Base-by-base conservation (phyloP, 2,113 vertebrate genomes). In the Cettia cetti region DNA sequence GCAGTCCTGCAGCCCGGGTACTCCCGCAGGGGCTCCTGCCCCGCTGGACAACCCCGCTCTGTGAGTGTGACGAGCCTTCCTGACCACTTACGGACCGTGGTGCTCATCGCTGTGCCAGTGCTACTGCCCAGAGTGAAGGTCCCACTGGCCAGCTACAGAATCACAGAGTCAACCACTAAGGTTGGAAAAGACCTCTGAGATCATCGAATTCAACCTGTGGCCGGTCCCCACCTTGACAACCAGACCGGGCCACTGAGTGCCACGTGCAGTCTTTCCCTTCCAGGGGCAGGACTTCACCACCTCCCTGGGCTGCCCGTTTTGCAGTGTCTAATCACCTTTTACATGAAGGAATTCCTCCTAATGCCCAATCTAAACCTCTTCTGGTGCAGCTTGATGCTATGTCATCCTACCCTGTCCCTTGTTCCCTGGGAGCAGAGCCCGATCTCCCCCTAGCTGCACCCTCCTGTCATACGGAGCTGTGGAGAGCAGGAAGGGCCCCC, bases 41-140 rank as follows among this genome's bases (percentile, higher is more conserved):
- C 52, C 18, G 9, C 45, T 13, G 52, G 3, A 39, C 59, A 35
- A 0, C 24, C 24, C 50, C 24, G 17, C 13, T 13, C 11, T 2
- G 22, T 1, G 20, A 1, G 15, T 3, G 17, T 24, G 17, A 42
- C 3, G 4, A 57, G 12, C 35, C 10, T 19, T 44, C 52, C 17
- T 4, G 17, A 35, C 12, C 26, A 3, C 6, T 5, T 24, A 39
- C 5, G 9, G n/a, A 6, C 26, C n/a, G 8, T 3, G 39, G 53
- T 17, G 70, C 45, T 35, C 54, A 40, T 35, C 17, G 5, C n/a
- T 12, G 47, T 54, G 61, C 53, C 63, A 9, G 5, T 22, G 61
- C 18, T 31, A 68, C 44, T 8, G 37, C 24, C 14, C 52, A 9
- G 14, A n/a, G 16, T 4, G 42, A 53, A 31, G 42, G 59, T 54